Evolutionary conservation across 2,888 invertebrate genomes (phyloP).

Genomic region (Drosophila mercatorum): DNA sequence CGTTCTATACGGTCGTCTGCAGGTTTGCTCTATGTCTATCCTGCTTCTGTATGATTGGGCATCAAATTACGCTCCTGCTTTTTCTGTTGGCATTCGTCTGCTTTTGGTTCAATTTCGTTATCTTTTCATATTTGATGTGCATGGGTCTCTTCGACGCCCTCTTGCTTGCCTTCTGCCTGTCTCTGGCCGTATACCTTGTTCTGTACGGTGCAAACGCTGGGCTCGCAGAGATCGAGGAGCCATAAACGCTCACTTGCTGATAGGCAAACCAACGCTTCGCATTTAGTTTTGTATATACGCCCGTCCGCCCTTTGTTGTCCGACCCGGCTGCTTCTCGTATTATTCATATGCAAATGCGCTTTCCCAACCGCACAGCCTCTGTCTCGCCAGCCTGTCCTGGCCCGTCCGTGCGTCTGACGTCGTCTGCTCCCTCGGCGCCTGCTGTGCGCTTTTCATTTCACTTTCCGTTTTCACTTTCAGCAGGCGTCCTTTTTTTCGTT

Average conservation of each 20-base stretch:
- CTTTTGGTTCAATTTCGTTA: constrained; percentile 49
- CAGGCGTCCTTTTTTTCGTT: neutral
- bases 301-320: constrained; percentile 32
- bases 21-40: constrained; percentile 3
- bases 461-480: constrained; percentile 10
- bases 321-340: constrained; percentile 28
- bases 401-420: too few relatives aligned
- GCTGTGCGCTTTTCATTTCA: constrained; percentile 7
- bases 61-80: constrained; percentile 8
- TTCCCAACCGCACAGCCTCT: neutral
- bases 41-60: neutral
- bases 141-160: constrained; percentile 17
- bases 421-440: neutral
- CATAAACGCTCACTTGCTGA: constrained; percentile 4
- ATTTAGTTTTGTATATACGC: neutral
- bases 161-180: neutral
- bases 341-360: constrained; percentile 74
- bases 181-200: constrained; percentile 4
- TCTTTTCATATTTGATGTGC: constrained; percentile 61
- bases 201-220: neutral
- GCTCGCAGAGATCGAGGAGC: neutral
- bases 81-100: neutral
- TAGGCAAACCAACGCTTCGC: constrained; percentile 3
- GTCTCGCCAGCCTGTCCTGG: neutral
- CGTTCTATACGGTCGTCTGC: constrained; percentile 37